phyloP scores from a whole-genome alignment of 2,888 invertebrate genomes.

The Rotaria macrura region DNA sequence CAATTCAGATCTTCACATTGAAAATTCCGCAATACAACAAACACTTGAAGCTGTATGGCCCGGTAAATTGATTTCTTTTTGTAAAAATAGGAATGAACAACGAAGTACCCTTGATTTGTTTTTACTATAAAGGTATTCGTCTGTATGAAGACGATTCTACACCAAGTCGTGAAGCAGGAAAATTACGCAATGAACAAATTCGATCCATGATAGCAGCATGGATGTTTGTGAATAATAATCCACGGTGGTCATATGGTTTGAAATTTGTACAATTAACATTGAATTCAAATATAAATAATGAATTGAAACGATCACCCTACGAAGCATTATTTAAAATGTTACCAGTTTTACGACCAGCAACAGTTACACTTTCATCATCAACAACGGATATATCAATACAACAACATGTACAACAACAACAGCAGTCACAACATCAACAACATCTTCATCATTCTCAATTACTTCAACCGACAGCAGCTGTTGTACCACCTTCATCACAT shows the following conservation, averaged over 20 bases:
- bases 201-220: slow-evolving; percentile 4
- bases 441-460: slow-evolving; percentile 7
- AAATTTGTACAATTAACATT: slow-evolving; percentile 19
- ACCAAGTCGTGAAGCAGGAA: neutral
- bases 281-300: neutral
- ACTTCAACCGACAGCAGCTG: neutral
- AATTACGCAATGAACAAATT: slow-evolving; percentile 14
- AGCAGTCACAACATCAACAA: neutral
- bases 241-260: slow-evolving; percentile 21
- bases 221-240: slow-evolving; percentile 20
- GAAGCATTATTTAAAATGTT: slow-evolving; percentile 17
- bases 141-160: neutral
- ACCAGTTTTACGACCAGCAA: slow-evolving; percentile 17
- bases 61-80: neutral
- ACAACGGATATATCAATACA: neutral
- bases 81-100: too few relatives aligned
- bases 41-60: slow-evolving; percentile 19
- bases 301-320: slow-evolving; percentile 13
- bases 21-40: neutral
- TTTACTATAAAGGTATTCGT: neutral
- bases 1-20: neutral
- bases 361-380: slow-evolving; percentile 8
- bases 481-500: slow-evolving; percentile 4
- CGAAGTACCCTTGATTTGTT: neutral
- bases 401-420: neutral